phyloP scores from a whole-genome alignment of 1,140 invertebrate genomes.

The Heliothis subflexa region DNA sequence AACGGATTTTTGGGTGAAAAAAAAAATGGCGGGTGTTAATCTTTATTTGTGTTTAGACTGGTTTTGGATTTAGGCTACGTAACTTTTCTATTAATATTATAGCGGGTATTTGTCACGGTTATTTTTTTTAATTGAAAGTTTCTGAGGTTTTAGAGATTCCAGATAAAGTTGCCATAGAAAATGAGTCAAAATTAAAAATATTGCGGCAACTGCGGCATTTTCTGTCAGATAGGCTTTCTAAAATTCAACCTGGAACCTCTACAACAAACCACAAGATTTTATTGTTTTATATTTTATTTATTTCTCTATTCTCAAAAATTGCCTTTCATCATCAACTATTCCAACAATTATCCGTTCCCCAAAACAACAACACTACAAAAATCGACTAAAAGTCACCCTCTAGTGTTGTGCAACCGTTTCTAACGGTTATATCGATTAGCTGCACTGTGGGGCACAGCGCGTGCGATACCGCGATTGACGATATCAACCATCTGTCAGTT shows the following conservation, averaged over 20 bases:
- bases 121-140: too few species aligned
- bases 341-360: too few species aligned
- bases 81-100: too few species aligned
- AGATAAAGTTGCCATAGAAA: too few species aligned
- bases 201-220: not conserved
- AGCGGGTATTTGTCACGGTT: too few species aligned
- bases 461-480: not conserved
- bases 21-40: constrained; percentile 29
- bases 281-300: too few species aligned
- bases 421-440: constrained; percentile 36
- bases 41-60: too few species aligned
- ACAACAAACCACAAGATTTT: not conserved
- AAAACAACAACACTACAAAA: too few species aligned
- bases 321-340: not conserved
- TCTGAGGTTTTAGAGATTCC: too few species aligned
- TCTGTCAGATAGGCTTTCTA: too few species aligned
- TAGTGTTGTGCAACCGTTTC: constrained; percentile 6
- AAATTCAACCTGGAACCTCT: too few species aligned
- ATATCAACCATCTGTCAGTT: constrained; percentile 18
- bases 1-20: constrained; percentile 15
- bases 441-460: not conserved
- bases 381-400: not conserved
- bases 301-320: not conserved
- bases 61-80: not conserved
- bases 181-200: not conserved